Base-by-base conservation (phyloP, 1,140 invertebrate genomes). In the Apis florea region DNA sequence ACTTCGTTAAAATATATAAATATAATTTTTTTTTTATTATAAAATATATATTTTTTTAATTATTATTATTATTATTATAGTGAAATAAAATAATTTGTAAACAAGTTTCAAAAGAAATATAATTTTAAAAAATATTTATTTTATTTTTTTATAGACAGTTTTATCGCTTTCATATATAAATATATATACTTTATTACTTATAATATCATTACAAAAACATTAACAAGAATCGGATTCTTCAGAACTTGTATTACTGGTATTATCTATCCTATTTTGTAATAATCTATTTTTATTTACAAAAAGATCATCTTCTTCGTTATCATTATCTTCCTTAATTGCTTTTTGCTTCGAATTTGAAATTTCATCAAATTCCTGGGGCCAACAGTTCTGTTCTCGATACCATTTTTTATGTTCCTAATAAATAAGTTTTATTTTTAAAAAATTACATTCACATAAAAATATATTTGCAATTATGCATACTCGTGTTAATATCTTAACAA, bases 401-500 rank as follows among this genome's bases (percentile, higher is more conserved):
- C 96, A 96, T 91, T 96, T 97, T 47, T 98, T 96, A 82, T 98
- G 97, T 63, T 98, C 84, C 92, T 93, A 63, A 67, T 83, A 84
- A 79, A 75, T 17, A 87, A 71, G 73, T 40, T 64, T n/a, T 21
- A 15, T 61, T 47, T 11, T 61, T 47, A 74, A 78, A 78, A 49
- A 83, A 70, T 12, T 51, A 49, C 8, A 31, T 59, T 59, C 51
- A 51, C 24, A 19, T 6, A 19, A n/a, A 56, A 84, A 47, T 73
- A 19, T 70, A 54, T n/a, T 68, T 64, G 74, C 8, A 40, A 17
- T 49, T 13, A 69, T 63, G n/a, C 69, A 15, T 88, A 93, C 96
- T 85, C 95, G 96, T 40, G 96, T 96, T 79, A 99, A 94, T 85
- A 98, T 96, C 86, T 95, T 95, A 5, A 96, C 95, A 82, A 99